Base-by-base conservation (phyloP, 2,113 vertebrate genomes). In the Megaceryle torquata region DNA sequence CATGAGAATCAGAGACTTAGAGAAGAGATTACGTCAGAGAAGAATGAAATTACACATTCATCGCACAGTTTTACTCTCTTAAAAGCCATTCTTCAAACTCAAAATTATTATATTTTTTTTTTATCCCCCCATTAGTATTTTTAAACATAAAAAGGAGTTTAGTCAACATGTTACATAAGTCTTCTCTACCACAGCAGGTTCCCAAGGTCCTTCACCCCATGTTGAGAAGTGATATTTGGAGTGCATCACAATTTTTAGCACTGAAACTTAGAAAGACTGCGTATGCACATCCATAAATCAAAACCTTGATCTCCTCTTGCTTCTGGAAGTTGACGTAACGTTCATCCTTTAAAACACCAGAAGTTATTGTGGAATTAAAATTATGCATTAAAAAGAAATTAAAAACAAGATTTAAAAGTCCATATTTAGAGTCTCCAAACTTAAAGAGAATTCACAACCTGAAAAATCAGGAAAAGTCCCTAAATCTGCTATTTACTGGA, bases 161-260 rank as follows among this genome's bases (percentile, higher is more conserved):
- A 91, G 82, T 89, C 87, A 89, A 95, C 59, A 68, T 63, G 74
- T 77, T 77, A 82, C 63, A 77, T 44, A 91, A 89, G 41, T 77
- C 82, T 88, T 59, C 71, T 72, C 79, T 57, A 48, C 51, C 75
- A 51, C 59, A 76, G 19, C 8, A 29, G 24, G 56, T 67, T 91
- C 85, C 91, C 85, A 86, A 67, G 67, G 29, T 29, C 80, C 46
- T 69, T 50, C 22, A 65, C 56, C 70, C 68, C 12, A 28, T 46
- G 37, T 50, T 6, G 5, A 67, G 61, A 84, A 28, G 12, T 5
- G 46, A 9, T 33, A 54, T 81, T 83, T 81, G 9, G 26, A 56
- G 82, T 25, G 13, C 61, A 59, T 60, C 20, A 26, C 61, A 28
- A 29, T 6, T 82, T 61, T 59, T 18, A 72, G 70, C 46, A 20